A percentile compares a stretch with the other conserved stretches of the same genome.
These are phyloP conservation scores for Drosophila simulans DNA, from an alignment of 1,140 invertebrate genomes.

Conservation along the genomic window DNA sequence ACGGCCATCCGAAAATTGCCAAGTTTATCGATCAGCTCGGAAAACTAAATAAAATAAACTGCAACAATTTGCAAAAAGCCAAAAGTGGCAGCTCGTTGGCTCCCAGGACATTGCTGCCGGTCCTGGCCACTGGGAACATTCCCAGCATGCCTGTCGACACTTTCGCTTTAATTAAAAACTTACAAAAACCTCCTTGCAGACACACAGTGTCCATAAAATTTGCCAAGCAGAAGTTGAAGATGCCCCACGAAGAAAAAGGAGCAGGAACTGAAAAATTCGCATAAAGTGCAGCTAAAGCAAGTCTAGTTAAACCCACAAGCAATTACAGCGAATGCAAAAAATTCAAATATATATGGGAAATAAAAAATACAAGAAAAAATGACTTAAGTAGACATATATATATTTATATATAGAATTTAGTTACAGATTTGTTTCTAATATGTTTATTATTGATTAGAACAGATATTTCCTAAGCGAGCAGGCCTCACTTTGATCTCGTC, in stretches of 20 bases:
- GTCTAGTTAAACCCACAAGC: conserved; percentile 48
- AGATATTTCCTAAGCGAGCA: background rate
- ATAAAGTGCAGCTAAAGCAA: conserved; percentile 70
- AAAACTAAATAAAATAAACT: conserved; percentile 58
- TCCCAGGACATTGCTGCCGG: conserved; percentile 31
- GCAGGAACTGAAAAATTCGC: conserved; percentile 34
- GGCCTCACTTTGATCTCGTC: conserved; percentile 16
- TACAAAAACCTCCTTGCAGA: conserved; percentile 48
- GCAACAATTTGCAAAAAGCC: conserved; percentile 68
- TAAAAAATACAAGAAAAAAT: background rate
- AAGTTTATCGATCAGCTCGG: conserved; percentile 71
- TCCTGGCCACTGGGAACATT: conserved; percentile 19
- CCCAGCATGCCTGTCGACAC: conserved; percentile 70
- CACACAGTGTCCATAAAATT: conserved; percentile 67
- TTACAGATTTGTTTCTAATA: background rate
- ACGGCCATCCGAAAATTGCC: conserved; percentile 54
- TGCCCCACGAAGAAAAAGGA: conserved; percentile 19
- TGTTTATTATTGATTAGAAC: background rate
- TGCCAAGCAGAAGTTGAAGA: conserved; percentile 55
- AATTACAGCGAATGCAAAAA: conserved; percentile 1
- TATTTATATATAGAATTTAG: background rate
- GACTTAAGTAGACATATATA: too few species aligned
- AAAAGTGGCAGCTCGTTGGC: conserved; percentile 33
- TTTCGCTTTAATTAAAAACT: conserved; percentile 82
- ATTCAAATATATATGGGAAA: background rate